Conservation (phyloP, 2,888 invertebrate genomes). For the Isotomurus palustris region DNA sequence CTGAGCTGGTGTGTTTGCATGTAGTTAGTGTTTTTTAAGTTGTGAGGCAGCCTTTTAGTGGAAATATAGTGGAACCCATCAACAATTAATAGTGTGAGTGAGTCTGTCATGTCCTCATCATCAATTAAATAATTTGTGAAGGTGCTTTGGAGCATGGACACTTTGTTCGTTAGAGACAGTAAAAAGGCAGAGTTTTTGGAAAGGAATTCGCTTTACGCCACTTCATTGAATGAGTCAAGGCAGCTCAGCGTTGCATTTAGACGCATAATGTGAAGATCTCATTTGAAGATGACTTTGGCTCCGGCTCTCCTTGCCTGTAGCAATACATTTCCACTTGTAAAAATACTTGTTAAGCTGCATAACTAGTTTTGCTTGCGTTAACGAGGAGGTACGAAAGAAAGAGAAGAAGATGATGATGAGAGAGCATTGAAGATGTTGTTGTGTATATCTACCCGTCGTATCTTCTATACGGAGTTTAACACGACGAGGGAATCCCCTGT, state of each 20-base stretch:
- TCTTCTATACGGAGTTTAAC: conserved; percentile 8
- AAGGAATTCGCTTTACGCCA: conserved; percentile 4
- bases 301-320: conserved; percentile 13
- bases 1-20: no score
- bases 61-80: no score
- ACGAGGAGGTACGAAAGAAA: neutral
- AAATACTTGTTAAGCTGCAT: neutral
- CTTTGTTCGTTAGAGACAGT: no score
- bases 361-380: neutral
- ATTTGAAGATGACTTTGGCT: conserved; percentile 10
- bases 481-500: conserved; percentile 44
- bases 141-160: no score
- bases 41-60: no score
- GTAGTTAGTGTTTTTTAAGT: no score
- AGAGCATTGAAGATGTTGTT: neutral
- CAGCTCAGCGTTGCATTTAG: no score
- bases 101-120: no score
- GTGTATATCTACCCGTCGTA: neutral
- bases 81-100: no score
- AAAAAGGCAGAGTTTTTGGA: neutral
- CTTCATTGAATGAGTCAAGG: conserved; percentile 10
- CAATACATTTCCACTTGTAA: neutral
- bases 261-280: neutral
- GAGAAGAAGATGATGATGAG: neutral
- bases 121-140: no score